These are phyloP conservation scores for Leptobrachium ailaonicum DNA, from an alignment of 2,113 vertebrate species.

Conservation along the genomic window DNA sequence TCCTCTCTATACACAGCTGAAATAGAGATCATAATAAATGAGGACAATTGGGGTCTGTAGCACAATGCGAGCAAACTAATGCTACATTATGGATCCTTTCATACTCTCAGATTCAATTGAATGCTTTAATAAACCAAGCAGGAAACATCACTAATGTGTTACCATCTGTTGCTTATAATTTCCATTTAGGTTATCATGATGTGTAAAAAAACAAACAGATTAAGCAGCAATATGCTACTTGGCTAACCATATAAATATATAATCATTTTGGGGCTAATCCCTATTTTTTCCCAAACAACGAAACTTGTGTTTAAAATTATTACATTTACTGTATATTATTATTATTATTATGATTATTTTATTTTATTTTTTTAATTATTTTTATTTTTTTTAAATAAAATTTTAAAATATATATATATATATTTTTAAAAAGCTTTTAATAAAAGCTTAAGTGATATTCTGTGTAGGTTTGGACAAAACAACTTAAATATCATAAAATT, in stretches of 20 bases:
- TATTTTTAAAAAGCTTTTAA: too few species aligned
- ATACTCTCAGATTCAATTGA: conserved; percentile 19
- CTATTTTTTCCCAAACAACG: neutral
- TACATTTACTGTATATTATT: too few species aligned
- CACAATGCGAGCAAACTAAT: neutral
- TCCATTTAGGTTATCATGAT: conserved; percentile 35
- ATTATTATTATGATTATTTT: too few species aligned
- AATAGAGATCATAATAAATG: neutral
- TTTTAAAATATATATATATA: too few species aligned
- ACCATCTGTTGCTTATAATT: conserved; percentile 46
- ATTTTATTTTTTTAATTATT: too few species aligned
- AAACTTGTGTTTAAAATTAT: too few species aligned
- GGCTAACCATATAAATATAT: conserved; percentile 41
- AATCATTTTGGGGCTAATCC: conserved; percentile 40
- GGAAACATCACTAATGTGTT: conserved; percentile 34
- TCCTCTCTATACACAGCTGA: neutral
- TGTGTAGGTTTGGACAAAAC: too few species aligned
- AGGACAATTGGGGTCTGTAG: neutral
- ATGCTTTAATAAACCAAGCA: conserved; percentile 41
- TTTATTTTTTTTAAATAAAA: too few species aligned
- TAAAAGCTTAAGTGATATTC: too few species aligned
- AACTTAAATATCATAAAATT: too few species aligned
- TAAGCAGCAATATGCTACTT: conserved; percentile 43
- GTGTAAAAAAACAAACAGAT: conserved; percentile 41
- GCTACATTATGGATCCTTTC: neutral